These are phyloP conservation scores for Lamellibrachia columna DNA, from an alignment of 2,888 invertebrate species.

Conservation along the genomic window DNA sequence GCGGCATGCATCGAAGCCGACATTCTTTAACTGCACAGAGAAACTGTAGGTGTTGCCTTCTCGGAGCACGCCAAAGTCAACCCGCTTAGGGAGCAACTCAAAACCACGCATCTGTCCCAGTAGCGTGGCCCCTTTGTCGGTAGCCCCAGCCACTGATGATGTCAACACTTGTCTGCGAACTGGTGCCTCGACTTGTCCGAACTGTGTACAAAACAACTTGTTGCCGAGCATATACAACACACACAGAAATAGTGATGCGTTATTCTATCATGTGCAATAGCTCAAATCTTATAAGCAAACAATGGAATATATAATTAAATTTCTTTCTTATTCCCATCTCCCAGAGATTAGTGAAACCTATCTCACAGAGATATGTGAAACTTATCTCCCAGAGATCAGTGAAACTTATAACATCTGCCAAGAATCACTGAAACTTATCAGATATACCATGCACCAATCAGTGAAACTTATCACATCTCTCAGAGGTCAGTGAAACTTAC, in stretches of 20 bases:
- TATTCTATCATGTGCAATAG: neutral
- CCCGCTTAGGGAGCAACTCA: constrained; percentile 58
- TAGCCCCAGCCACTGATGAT: constrained; percentile 57
- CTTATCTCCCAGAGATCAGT: too few relatives aligned
- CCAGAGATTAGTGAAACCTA: too few relatives aligned
- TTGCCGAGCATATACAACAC: neutral
- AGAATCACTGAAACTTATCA: too few relatives aligned
- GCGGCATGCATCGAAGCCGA: constrained; percentile 63
- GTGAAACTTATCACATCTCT: too few relatives aligned
- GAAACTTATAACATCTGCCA: too few relatives aligned
- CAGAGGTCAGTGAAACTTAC: too few relatives aligned
- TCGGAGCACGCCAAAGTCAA: constrained; percentile 63
- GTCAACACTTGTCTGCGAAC: constrained; percentile 59
- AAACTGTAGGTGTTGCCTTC: constrained; percentile 63
- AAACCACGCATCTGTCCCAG: constrained; percentile 58
- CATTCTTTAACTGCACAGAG: constrained; percentile 60
- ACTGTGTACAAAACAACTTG: constrained; percentile 44
- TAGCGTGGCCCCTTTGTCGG: constrained; percentile 49
- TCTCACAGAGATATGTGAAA: too few relatives aligned
- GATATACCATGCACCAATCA: too few relatives aligned
- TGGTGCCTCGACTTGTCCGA: constrained; percentile 57
- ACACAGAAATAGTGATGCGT: neutral
- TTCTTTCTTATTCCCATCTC: too few relatives aligned
- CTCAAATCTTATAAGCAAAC: too few relatives aligned
- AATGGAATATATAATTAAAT: too few relatives aligned